Evolutionary conservation across 2,113 vertebrate species (phyloP).

Genomic region (Ammodytes dubius): DNA sequence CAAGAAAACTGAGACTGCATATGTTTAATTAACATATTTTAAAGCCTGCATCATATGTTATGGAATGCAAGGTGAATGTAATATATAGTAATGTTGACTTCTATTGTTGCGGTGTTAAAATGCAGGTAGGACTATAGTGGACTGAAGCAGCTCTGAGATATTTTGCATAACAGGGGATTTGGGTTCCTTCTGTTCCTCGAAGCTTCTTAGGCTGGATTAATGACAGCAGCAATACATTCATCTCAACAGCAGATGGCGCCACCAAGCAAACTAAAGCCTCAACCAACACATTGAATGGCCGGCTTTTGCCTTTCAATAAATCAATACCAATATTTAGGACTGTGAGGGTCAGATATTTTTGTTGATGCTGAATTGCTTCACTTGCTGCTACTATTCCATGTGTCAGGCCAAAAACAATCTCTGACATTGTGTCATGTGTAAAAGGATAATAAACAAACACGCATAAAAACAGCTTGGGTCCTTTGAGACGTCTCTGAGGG

Average conservation of each 20-base stretch:
- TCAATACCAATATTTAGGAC: not conserved
- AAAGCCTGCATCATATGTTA: not conserved
- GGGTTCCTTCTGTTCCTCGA: not conserved
- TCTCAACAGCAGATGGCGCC: slow-evolving; percentile 68
- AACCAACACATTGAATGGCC: not conserved
- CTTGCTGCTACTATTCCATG: not conserved
- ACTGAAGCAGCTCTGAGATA: not conserved
- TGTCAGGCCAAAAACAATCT: not conserved
- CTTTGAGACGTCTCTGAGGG: not conserved
- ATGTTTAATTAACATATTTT: not conserved
- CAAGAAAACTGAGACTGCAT: slow-evolving; percentile 13
- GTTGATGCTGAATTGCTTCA: not conserved
- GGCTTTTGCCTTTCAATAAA: slow-evolving; percentile 33
- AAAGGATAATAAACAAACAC: not conserved
- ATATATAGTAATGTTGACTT: not conserved
- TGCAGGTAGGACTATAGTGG: not conserved
- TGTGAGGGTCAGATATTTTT: slow-evolving; percentile 34
- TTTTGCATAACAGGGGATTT: slow-evolving; percentile 9
- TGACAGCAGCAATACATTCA: slow-evolving; percentile 35
- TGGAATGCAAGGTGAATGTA: not conserved
- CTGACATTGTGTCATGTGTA: not conserved
- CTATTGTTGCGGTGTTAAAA: not conserved
- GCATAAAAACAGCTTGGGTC: slow-evolving; percentile 10
- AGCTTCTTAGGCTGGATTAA: not conserved
- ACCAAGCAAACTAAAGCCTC: slow-evolving; percentile 37